Evolutionary conservation across 2,888 invertebrate species (phyloP).

Genomic region (Chydorus sphaericus): DNA sequence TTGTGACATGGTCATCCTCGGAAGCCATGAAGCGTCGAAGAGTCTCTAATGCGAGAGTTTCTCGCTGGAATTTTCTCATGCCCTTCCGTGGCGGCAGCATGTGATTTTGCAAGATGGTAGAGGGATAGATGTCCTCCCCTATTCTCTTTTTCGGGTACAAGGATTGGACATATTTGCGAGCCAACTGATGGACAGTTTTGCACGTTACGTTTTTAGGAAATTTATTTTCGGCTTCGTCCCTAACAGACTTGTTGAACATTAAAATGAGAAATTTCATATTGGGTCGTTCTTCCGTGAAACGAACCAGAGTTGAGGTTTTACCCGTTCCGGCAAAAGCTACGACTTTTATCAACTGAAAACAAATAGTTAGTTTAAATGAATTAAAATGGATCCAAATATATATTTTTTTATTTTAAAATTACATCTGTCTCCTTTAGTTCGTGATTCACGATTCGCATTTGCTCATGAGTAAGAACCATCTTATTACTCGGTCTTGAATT

Average conservation of each 20-base stretch:
- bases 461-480: slow-evolving; percentile 8
- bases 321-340: slow-evolving; percentile 29
- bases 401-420: background rate
- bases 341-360: slow-evolving; percentile 17
- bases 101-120: slow-evolving; percentile 3
- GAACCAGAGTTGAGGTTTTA: slow-evolving; percentile 30
- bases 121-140: background rate
- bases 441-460: slow-evolving; percentile 6
- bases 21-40: background rate
- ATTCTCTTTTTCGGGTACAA: background rate
- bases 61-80: slow-evolving; percentile 1
- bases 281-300: slow-evolving; percentile 27
- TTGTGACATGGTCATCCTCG: background rate
- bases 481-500: background rate
- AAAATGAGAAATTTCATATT: slow-evolving; percentile 28
- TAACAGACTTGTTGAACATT: slow-evolving; percentile 30
- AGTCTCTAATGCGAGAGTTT: background rate
- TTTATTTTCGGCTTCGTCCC: slow-evolving; percentile 24
- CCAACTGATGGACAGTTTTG: slow-evolving; percentile 28
- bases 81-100: background rate
- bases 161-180: slow-evolving; percentile 19
- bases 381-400: background rate
- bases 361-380: no score
- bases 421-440: background rate
- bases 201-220: slow-evolving; percentile 29